Conservation (phyloP, 1,140 invertebrate species). For the Sycophila sp. region DNA sequence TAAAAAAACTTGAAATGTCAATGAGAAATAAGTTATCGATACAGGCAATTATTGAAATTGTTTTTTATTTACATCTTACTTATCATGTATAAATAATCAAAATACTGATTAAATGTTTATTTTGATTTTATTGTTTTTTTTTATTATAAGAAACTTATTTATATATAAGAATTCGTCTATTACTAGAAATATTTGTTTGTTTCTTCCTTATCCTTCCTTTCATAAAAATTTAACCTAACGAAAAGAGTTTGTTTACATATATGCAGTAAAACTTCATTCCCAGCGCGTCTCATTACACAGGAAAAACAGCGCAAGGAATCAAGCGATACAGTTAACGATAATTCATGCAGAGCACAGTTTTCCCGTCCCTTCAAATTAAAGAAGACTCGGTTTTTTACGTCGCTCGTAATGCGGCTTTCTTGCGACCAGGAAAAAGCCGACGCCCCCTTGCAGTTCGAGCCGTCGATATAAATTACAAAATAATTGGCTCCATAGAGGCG, state of each 20-base stretch:
- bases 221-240: conserved; percentile 35
- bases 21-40: conserved; percentile 20
- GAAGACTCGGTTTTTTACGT: conserved; percentile 14
- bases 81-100: conserved; percentile 38
- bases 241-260: conserved; percentile 30
- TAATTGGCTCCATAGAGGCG: conserved; percentile 9
- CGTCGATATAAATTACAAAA: no score
- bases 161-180: conserved; percentile 37
- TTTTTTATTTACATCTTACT: conserved; percentile 35
- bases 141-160: conserved; percentile 40
- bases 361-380: neutral
- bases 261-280: conserved; percentile 25
- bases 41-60: conserved; percentile 31
- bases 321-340: conserved; percentile 19
- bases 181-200: conserved; percentile 37
- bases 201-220: conserved; percentile 32
- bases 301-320: conserved; percentile 14
- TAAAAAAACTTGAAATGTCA: neutral
- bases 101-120: conserved; percentile 38
- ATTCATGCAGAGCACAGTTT: conserved; percentile 25
- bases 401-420: conserved; percentile 7
- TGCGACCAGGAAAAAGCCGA: no score
- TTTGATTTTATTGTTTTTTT: conserved; percentile 39
- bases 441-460: no score
- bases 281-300: neutral